Percentiles rank a stretch among this genome's conserved stretches.
phyloP scores from a whole-genome alignment of 2,113 vertebrate species.

The Megaceryle torquata region DNA sequence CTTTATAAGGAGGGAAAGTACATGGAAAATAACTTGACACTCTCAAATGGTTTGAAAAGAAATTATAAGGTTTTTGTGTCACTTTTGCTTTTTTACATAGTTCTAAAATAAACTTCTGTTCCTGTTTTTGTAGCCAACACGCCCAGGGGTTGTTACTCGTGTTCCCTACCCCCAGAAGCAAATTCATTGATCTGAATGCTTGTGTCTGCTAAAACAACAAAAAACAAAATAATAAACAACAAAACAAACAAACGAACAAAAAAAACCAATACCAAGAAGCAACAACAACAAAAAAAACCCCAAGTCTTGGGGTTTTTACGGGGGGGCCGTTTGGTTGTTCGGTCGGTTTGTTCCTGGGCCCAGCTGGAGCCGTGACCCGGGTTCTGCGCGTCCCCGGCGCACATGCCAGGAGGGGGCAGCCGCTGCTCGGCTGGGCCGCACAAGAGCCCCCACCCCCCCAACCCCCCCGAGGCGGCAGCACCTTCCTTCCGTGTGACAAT shows the following conservation, averaged over 20 bases:
- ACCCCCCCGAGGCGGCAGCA: neutral
- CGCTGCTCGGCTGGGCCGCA: neutral
- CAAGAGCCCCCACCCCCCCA: too few relatives aligned
- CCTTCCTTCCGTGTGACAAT: neutral
- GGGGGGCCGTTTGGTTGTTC: too few relatives aligned
- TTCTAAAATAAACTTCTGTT: neutral
- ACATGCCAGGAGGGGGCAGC: neutral
- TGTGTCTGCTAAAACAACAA: rapidly evolving
- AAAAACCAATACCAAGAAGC: too few relatives aligned
- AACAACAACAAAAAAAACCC: too few relatives aligned
- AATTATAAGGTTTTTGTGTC: rapidly evolving
- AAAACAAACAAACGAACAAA: neutral
- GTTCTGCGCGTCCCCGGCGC: too few relatives aligned
- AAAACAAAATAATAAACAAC: too few relatives aligned
- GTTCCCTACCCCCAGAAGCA: neutral
- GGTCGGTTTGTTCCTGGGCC: too few relatives aligned
- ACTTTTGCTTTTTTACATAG: neutral
- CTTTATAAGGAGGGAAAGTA: neutral
- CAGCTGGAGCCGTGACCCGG: too few relatives aligned
- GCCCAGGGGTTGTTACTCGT: rapidly evolving
- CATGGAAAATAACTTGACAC: neutral
- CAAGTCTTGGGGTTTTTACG: too few relatives aligned
- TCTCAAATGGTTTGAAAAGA: neutral
- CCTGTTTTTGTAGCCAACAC: rapidly evolving
- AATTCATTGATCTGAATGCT: neutral